Conservation (phyloP, 2,888 invertebrate species). For the Nesidiocoris tenuis region DNA sequence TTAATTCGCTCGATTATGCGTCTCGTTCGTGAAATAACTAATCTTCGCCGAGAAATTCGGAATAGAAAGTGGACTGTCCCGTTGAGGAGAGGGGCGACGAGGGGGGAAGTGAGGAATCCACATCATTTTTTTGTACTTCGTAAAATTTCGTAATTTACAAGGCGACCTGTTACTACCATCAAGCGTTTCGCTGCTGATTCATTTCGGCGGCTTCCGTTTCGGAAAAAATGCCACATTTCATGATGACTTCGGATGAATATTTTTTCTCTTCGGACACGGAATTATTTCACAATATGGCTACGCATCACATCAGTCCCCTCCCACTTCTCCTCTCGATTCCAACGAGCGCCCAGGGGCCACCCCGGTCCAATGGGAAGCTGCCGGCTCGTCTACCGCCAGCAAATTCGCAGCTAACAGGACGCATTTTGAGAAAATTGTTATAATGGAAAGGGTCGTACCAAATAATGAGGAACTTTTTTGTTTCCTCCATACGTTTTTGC, state of each 20-base stretch:
- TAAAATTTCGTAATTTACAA: constrained; percentile 44
- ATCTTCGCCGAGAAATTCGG: background rate
- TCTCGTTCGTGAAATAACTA: background rate
- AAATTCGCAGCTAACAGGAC: background rate
- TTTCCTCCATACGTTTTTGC: too few species aligned
- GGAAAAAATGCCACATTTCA: constrained; percentile 55
- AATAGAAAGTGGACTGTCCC: constrained; percentile 22
- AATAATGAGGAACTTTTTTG: too few species aligned
- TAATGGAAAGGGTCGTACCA: too few species aligned
- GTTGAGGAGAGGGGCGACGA: background rate
- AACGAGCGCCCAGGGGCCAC: background rate
- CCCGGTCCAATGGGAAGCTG: background rate
- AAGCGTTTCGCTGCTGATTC: constrained; percentile 55
- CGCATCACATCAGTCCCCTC: constrained; percentile 10
- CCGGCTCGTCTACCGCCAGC: background rate
- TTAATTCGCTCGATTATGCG: background rate
- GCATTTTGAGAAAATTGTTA: too few species aligned
- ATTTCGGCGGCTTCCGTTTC: constrained; percentile 56
- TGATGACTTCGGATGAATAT: constrained; percentile 23
- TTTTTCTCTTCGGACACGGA: constrained; percentile 55
- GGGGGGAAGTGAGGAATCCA: constrained; percentile 52
- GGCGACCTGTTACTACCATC: constrained; percentile 56
- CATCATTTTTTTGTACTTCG: constrained; percentile 40
- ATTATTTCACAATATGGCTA: constrained; percentile 46
- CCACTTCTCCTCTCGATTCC: constrained; percentile 10